A percentile compares a stretch with the other conserved stretches of the same genome.
Conservation (phyloP, 2,113 vertebrate species). For the Ia io region DNA sequence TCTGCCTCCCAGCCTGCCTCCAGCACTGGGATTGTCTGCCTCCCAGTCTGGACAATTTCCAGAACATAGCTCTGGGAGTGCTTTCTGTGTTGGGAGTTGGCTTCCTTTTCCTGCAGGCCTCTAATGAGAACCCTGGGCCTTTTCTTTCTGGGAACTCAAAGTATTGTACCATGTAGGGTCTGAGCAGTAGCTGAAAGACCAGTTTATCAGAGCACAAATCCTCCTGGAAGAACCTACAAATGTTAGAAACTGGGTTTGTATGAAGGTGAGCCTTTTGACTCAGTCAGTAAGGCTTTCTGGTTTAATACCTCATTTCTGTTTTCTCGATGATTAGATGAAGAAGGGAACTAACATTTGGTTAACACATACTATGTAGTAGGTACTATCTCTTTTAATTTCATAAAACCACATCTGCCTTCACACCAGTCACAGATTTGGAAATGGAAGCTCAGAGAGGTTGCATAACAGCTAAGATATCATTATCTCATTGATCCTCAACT, state of each 20-base stretch:
- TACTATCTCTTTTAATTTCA: not conserved
- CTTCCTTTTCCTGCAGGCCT: conserved; percentile 81
- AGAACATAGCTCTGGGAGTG: conserved; percentile 30
- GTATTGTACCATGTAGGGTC: conserved; percentile 57
- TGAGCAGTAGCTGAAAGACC: conserved; percentile 32
- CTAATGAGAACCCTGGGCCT: conserved; percentile 76
- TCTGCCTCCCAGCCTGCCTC: not conserved
- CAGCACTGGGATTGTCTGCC: no score
- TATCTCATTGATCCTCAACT: not conserved
- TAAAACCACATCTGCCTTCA: not conserved
- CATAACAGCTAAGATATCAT: not conserved
- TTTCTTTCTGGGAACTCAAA: conserved; percentile 75
- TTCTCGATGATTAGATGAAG: not conserved
- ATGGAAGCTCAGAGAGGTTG: not conserved
- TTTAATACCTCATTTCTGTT: not conserved
- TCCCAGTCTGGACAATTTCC: not conserved
- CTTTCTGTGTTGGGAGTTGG: conserved; percentile 67
- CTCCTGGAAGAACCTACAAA: not conserved
- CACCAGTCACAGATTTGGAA: not conserved
- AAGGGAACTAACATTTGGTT: not conserved
- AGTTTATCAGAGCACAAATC: not conserved
- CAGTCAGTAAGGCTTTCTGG: not conserved
- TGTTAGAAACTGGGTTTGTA: not conserved
- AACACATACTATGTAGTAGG: not conserved
- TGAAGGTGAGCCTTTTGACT: not conserved